Evolutionary conservation across 2,113 vertebrate species (phyloP).

Genomic region (Heloderma charlesbogerti): DNA sequence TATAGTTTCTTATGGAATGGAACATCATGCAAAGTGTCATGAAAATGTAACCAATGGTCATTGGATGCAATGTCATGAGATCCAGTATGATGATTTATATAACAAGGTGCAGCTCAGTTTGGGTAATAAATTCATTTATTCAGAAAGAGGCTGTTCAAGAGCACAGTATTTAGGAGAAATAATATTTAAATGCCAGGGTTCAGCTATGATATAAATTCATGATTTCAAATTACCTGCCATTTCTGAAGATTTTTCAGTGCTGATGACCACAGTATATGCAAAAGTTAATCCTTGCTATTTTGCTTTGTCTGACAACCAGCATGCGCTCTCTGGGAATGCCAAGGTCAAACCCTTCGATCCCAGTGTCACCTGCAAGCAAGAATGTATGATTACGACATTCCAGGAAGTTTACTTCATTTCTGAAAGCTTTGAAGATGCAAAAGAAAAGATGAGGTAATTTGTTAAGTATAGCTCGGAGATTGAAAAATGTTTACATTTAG

Average conservation of each 20-base stretch:
- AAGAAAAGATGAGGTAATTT: constrained; percentile 94
- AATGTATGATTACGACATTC: constrained; percentile 96
- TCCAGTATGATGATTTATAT: background rate
- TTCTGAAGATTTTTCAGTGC: constrained; percentile 7
- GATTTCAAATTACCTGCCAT: background rate
- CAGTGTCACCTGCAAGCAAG: constrained; percentile 89
- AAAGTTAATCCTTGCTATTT: background rate
- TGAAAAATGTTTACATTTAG: background rate
- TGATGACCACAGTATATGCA: background rate
- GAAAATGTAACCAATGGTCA: background rate
- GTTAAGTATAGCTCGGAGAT: background rate
- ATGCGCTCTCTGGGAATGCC: constrained; percentile 89
- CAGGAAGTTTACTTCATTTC: constrained; percentile 96
- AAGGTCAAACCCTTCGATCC: constrained; percentile 93
- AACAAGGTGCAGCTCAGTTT: background rate
- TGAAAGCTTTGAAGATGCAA: constrained; percentile 96
- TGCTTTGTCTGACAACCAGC: constrained; percentile 72
- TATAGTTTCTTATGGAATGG: no score
- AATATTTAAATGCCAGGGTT: background rate
- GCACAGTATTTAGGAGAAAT: background rate
- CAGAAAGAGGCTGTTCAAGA: rapidly evolving
- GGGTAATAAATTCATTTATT: background rate
- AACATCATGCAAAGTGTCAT: no score
- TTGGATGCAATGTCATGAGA: background rate
- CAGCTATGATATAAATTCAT: background rate